A percentile compares a stretch with the other conserved stretches of the same genome.
These are phyloP conservation scores for Lysiphlebus fabarum DNA, from an alignment of 1,140 invertebrate species.

Conservation along the genomic window DNA sequence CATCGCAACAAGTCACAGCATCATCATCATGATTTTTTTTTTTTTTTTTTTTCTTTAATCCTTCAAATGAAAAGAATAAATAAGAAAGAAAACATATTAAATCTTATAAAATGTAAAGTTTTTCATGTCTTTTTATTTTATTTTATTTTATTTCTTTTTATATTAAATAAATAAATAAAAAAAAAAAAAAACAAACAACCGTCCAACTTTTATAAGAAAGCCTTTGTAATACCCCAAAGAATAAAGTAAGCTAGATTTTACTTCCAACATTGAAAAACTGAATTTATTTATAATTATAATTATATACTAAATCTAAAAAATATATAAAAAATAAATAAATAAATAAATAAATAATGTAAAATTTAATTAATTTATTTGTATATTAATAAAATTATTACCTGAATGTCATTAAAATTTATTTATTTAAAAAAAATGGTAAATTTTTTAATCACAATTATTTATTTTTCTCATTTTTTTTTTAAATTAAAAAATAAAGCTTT, in stretches of 20 bases:
- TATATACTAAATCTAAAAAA: constrained; percentile 10
- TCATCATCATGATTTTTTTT: too few relatives aligned
- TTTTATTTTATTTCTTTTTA: too few relatives aligned
- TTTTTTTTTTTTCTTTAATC: constrained; percentile 5
- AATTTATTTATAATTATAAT: constrained; percentile 14
- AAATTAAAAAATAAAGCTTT: background rate
- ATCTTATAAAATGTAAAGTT: too few relatives aligned
- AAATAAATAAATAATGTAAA: background rate
- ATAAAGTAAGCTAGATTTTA: too few relatives aligned
- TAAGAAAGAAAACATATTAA: too few relatives aligned
- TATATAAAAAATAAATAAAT: background rate
- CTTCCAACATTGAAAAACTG: too few relatives aligned
- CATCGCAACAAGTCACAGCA: constrained; percentile 21
- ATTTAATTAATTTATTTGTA: background rate
- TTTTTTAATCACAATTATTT: too few relatives aligned
- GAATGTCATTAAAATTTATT: background rate
- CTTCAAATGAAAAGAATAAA: background rate
- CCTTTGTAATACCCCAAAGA: constrained; percentile 11
- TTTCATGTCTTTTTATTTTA: too few relatives aligned
- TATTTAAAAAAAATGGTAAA: too few relatives aligned
- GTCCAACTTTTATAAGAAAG: constrained; percentile 10
- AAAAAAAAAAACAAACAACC: constrained; percentile 4
- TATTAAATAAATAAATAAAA: too few relatives aligned
- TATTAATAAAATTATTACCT: background rate
- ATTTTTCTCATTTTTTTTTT: background rate